Base-by-base conservation (phyloP, 2,113 vertebrate genomes). In the Myotis yumanensis region DNA sequence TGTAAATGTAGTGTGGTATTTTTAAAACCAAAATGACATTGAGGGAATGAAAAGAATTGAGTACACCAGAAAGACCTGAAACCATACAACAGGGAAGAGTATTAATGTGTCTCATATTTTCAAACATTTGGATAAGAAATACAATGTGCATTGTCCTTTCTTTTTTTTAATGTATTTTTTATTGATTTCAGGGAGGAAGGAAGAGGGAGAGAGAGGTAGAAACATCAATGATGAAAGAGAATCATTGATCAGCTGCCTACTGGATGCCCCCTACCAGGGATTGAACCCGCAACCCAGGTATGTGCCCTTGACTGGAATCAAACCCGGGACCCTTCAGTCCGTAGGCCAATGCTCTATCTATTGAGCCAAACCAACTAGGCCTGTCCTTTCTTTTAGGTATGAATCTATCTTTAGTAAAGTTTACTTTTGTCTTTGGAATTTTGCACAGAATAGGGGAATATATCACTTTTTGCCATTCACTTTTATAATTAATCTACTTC, bases 11-110 rank as follows among this genome's bases (percentile, higher is more conserved):
- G 7, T 86, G 46, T 90, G 82, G 51, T 28, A 72, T 91, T 97
- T 93, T 89, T 96, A 96, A 91, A 91, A 68, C 75, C 48, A 81
- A 30, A 95, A 91, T 83, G 14, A 93, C 93, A 84, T 17, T 57
- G 59, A 83, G 59, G 32, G 32, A 37, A 5, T 52, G 71, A 89
- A 54, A 86, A 87, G 76, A 35, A 85, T 48, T 84, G 57, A 59
- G 22, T 20, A 54, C 15, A 64, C 28, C 59, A 73, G 20, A 75
- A 82, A 86, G 51, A 69, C n/a, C 59, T 40, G 82, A 93, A 83
- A 75, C 35, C 17, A 46, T 17, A 68, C 5, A 43, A 37, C 20
- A 62, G 37, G 46, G 7, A 28, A 62, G 71, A 72, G 4, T 86
- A 37, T 69, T 35, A 73, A 68, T 77, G 37, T 35, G 10, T 51